Base-by-base conservation (phyloP, 2,888 invertebrate species). In the Agonopterix arenella region DNA sequence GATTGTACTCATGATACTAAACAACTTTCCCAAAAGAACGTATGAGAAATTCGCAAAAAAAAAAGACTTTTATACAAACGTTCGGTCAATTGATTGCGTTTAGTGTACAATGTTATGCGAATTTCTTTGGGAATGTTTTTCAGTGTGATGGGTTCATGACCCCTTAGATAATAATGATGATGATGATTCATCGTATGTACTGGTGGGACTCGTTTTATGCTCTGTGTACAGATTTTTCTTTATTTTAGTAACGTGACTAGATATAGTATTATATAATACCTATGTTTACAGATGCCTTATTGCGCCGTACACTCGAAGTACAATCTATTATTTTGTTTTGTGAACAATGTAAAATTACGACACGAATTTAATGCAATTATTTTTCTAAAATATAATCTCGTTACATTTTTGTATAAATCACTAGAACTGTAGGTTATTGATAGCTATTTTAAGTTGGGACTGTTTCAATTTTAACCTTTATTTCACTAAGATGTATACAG, bases 321-420 rank as follows among this genome's bases (percentile, higher is more conserved):
- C 82, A 82, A 80, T 73, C 57, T 64, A 43, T 59, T 56, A 50
- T 40, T n/a, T 40, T 40, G 10, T n/a, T 55, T 53, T 28, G 28
- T 28, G 28, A 28, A 28, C 5, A 28, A 28, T 28, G 28, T 28
- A 28, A 52, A 45, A 50, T 54, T 63, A 58, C 60, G 57, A 64
- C 28, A 61, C 61, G 66, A 57, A 58, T 59, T 45, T 63, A 78
- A 84, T 82, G 81, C 84, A 83, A 84, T 76, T 73, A 63, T 69
- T 73, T 69, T 64, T 59, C 63, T 68, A 63, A 53, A 67, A 62
- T 73, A 76, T 70, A 82, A 84, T 84, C 84, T 85, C 83, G 71
- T 76, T 82, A 80, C 76, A 58, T 68, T 28, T 68, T 67, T 55
- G 46, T 56, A 52, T 41, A 53, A 52, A 47, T 47, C 16, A 51